Conservation (phyloP, 1,140 invertebrate species). For the Lepidotrigona ventralis region DNA sequence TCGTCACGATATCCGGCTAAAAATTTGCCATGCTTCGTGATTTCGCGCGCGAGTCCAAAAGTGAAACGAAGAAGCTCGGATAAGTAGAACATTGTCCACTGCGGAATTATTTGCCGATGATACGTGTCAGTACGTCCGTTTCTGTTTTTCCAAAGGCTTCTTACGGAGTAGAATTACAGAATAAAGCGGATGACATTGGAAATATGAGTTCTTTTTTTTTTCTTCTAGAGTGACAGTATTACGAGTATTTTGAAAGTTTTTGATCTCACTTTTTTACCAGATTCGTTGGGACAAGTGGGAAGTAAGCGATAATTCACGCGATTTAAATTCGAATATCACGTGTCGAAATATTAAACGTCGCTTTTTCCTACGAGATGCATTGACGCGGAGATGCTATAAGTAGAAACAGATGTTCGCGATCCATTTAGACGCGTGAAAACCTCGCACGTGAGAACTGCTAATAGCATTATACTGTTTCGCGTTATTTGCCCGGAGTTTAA, state of each 20-base stretch:
- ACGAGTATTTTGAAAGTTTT: neutral
- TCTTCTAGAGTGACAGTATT: neutral
- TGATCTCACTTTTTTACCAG: neutral
- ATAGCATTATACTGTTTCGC: neutral
- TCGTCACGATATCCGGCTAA: neutral
- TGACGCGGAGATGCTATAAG: neutral
- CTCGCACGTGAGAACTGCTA: no score
- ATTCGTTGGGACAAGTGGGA: neutral
- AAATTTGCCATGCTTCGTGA: neutral
- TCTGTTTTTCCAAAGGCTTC: neutral
- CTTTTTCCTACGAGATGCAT: neutral
- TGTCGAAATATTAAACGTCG: neutral
- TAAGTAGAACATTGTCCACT: slow-evolving; percentile 12
- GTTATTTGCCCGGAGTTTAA: neutral
- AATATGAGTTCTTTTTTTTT: neutral
- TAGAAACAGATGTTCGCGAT: neutral
- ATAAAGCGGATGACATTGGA: neutral
- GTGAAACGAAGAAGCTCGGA: neutral
- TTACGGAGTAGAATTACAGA: neutral
- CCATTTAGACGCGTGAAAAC: neutral
- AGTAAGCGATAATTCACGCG: no score
- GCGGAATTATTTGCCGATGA: neutral
- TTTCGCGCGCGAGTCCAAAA: neutral
- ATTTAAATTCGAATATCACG: neutral
- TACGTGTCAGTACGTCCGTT: neutral